Evolutionary conservation across 2,797 vertebrate species (phyloP).

Genomic region (Enteromius treurensis): DNA sequence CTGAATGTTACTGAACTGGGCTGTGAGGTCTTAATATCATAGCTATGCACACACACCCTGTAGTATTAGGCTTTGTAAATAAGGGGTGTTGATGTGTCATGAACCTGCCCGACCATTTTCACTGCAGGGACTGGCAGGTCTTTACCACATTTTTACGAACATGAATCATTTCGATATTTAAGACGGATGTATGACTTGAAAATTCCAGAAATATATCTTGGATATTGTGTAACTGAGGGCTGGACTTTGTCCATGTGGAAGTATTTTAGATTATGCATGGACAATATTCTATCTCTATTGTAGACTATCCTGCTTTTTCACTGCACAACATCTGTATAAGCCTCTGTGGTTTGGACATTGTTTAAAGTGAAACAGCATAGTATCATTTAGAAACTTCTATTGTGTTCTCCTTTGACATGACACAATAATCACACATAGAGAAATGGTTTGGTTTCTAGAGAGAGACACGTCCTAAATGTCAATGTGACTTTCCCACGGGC

Average conservation of each 20-base stretch:
- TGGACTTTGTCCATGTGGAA: background rate
- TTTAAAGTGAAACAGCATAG: background rate
- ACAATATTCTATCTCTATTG: background rate
- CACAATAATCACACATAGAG: background rate
- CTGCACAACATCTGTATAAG: background rate
- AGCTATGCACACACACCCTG: slow-evolving; percentile 61
- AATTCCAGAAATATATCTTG: slow-evolving; percentile 15
- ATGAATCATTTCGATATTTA: slow-evolving; percentile 14
- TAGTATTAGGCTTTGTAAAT: slow-evolving; percentile 43
- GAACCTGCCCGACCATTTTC: slow-evolving; percentile 47
- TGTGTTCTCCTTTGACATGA: slow-evolving; percentile 13
- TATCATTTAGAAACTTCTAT: slow-evolving; percentile 23
- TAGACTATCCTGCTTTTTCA: background rate
- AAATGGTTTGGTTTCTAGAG: slow-evolving; percentile 6
- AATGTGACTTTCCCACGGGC: slow-evolving; percentile 5
- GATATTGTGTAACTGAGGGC: slow-evolving; percentile 18
- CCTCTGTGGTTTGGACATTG: slow-evolving; percentile 11
- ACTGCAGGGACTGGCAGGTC: slow-evolving; percentile 38
- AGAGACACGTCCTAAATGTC: background rate
- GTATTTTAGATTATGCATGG: slow-evolving; percentile 22
- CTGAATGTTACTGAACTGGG: slow-evolving; percentile 57
- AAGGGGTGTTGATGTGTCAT: slow-evolving; percentile 37
- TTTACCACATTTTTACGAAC: slow-evolving; percentile 21
- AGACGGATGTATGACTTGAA: slow-evolving; percentile 22
- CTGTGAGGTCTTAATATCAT: slow-evolving; percentile 64